A percentile compares a stretch with the other conserved stretches of the same genome.
Evolutionary conservation across 2,113 vertebrate genomes (phyloP).

Genomic region (Nibea albiflora): DNA sequence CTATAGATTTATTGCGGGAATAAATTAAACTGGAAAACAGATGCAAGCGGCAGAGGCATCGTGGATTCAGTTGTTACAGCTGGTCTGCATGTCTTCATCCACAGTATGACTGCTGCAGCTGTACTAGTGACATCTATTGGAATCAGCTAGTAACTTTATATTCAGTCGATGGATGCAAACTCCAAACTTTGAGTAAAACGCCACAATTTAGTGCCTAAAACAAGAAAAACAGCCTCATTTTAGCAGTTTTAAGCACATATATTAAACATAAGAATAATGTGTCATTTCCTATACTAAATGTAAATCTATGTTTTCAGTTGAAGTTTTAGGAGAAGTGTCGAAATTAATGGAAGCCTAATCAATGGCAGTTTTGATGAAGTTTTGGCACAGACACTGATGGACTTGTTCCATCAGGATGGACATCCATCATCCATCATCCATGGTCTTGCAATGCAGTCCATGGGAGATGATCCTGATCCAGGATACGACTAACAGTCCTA

Average conservation of each 20-base stretch:
- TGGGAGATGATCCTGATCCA: neutral
- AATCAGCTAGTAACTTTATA: constrained; percentile 14
- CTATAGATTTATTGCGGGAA: constrained; percentile 35
- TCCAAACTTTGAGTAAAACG: neutral
- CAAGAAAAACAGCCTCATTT: too few relatives aligned
- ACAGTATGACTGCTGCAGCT: constrained; percentile 29
- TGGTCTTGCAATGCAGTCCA: neutral
- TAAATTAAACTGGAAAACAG: constrained; percentile 34
- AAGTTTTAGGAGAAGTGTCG: neutral
- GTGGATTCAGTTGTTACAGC: constrained; percentile 19
- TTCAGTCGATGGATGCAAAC: neutral
- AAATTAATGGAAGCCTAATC: too few relatives aligned
- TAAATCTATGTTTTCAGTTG: too few relatives aligned
- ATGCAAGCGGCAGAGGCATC: neutral
- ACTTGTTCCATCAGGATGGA: too few relatives aligned
- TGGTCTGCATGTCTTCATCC: constrained; percentile 1
- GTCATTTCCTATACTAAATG: too few relatives aligned
- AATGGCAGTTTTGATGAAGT: neutral
- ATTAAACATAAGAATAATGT: too few relatives aligned
- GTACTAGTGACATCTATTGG: constrained; percentile 71
- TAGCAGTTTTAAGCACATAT: too few relatives aligned
- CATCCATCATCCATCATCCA: too few relatives aligned
- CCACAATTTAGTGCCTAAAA: too few relatives aligned
- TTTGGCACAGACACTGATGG: neutral
- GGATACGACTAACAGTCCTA: too few relatives aligned